A percentile compares a stretch with the other conserved stretches of the same genome.
Evolutionary conservation across 2,113 vertebrate species (phyloP).

Genomic region (Boulengerochromis microlepis): DNA sequence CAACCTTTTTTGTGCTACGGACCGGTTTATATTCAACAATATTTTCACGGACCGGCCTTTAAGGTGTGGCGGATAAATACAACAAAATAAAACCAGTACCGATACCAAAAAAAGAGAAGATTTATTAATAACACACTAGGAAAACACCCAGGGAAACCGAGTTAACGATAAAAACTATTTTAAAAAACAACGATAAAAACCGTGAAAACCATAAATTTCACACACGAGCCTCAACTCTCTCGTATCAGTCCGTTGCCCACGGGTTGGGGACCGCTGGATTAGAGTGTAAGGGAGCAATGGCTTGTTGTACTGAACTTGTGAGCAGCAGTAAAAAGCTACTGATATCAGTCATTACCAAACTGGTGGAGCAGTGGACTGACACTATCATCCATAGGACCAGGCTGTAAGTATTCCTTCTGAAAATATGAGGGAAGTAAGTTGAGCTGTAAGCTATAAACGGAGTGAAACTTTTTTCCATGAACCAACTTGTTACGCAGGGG

Average conservation of each 20-base stretch:
- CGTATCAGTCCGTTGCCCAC: not conserved
- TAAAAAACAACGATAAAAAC: not conserved
- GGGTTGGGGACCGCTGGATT: not conserved
- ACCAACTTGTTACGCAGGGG: conserved; percentile 9
- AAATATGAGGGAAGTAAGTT: not conserved
- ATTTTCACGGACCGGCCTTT: not conserved
- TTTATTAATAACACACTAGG: not conserved
- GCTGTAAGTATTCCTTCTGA: not conserved
- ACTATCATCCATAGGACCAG: not conserved
- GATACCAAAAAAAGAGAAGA: not conserved
- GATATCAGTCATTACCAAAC: not conserved
- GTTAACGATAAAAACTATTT: not conserved
- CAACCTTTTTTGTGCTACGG: not conserved
- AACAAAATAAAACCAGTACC: not conserved
- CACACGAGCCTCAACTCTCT: not conserved
- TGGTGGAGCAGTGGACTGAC: not conserved
- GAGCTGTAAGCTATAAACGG: not conserved
- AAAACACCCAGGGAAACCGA: not conserved
- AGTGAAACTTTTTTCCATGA: not conserved
- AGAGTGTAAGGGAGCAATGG: not conserved
- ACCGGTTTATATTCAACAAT: not conserved
- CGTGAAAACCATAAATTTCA: not conserved
- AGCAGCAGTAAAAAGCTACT: not conserved
- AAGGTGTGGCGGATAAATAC: not conserved
- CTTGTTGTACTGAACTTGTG: not conserved